phyloP scores from a whole-genome alignment of 2,888 invertebrate species.

The Altica lythri region DNA sequence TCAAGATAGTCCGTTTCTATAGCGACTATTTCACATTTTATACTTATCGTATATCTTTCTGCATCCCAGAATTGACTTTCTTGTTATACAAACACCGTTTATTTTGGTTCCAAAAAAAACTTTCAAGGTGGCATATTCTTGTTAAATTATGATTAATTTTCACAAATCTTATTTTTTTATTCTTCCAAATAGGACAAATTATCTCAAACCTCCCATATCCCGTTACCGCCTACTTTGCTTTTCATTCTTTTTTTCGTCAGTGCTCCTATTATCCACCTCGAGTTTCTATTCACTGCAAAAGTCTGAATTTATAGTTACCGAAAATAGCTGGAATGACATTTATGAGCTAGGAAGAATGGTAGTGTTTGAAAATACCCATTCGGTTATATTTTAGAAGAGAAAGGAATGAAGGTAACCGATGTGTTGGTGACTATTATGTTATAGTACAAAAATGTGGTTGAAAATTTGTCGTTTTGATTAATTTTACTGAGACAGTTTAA shows the following conservation, averaged over 20 bases:
- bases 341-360: constrained; percentile 49
- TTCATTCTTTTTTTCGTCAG: constrained; percentile 39
- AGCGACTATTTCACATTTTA: too few relatives aligned
- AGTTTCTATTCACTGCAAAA: constrained; percentile 47
- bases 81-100: too few relatives aligned
- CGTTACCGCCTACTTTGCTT: constrained; percentile 47
- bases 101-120: too few relatives aligned
- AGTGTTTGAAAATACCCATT: constrained; percentile 48
- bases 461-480: background rate
- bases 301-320: constrained; percentile 47
- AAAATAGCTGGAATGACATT: constrained; percentile 48
- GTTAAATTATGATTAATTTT: too few relatives aligned
- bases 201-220: constrained; percentile 31
- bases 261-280: constrained; percentile 39
- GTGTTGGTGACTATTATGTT: constrained; percentile 39
- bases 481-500: too few relatives aligned
- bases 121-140: too few relatives aligned
- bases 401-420: constrained; percentile 42
- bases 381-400: constrained; percentile 22
- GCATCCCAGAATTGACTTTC: too few relatives aligned
- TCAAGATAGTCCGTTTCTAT: too few relatives aligned
- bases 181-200: constrained; percentile 18
- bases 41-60: too few relatives aligned
- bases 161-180: background rate
- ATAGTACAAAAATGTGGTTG: background rate